A percentile compares a stretch with the other conserved stretches of the same genome.
Evolutionary conservation across 2,888 invertebrate genomes (phyloP).

Genomic region (Anodontia alba): DNA sequence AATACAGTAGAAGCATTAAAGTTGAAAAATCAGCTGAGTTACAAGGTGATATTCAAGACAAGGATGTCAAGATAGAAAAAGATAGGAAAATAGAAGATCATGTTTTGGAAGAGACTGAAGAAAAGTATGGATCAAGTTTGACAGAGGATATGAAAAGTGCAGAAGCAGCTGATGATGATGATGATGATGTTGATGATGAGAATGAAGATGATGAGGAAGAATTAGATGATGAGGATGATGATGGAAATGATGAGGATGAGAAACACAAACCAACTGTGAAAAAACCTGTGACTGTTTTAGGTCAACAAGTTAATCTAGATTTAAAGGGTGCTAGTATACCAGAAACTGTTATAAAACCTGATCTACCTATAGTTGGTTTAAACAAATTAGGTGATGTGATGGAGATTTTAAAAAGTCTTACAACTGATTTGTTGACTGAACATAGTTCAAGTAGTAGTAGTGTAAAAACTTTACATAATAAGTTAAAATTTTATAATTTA

Average conservation of each 20-base stretch:
- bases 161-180: not conserved
- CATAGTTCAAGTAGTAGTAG: constrained; percentile 24
- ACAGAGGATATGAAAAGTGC: not conserved
- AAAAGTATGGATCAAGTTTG: constrained; percentile 20
- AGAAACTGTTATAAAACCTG: constrained; percentile 1
- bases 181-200: constrained; percentile 20
- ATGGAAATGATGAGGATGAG: constrained; percentile 8
- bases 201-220: not conserved
- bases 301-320: not conserved
- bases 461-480: constrained; percentile 55
- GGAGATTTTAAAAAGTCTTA: constrained; percentile 43
- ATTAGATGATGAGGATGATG: constrained; percentile 13
- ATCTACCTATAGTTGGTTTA: constrained; percentile 17
- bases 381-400: constrained; percentile 40
- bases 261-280: not conserved
- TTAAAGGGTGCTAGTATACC: not conserved
- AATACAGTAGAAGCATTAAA: not conserved
- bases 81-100: not conserved
- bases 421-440: constrained; percentile 46
- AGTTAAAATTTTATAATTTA: constrained; percentile 66
- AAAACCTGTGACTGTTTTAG: not conserved
- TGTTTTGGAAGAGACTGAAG: constrained; percentile 20
- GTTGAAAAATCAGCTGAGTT: not conserved
- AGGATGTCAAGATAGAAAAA: constrained; percentile 2
- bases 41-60: not conserved